Evolutionary conservation across 2,113 vertebrate genomes (phyloP).

Genomic region (Periophthalmus modestus): DNA sequence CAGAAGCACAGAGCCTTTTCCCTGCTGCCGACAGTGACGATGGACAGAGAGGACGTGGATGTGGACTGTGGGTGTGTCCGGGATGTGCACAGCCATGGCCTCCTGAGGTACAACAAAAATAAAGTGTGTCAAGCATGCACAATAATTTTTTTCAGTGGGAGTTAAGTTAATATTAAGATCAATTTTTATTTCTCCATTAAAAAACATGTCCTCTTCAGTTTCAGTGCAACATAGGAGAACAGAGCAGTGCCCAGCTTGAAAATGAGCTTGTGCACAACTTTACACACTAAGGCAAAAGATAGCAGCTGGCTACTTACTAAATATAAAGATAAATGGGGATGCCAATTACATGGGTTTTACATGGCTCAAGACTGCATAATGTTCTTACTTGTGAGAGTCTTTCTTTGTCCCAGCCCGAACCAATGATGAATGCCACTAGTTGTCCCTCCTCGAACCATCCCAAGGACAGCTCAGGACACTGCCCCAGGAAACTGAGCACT

Average conservation of each 20-base stretch:
- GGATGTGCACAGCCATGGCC: constrained; percentile 76
- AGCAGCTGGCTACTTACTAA: too few species aligned
- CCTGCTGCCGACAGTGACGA: constrained; percentile 80
- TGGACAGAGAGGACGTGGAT: constrained; percentile 81
- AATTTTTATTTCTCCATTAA: neutral
- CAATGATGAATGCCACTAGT: constrained; percentile 81
- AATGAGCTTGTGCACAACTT: too few species aligned
- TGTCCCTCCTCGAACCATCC: constrained; percentile 83
- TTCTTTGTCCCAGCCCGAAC: constrained; percentile 80
- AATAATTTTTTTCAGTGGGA: neutral
- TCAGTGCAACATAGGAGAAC: too few species aligned
- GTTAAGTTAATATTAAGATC: too few species aligned
- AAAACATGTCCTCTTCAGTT: too few species aligned
- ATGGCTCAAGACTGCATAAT: neutral
- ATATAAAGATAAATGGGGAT: too few species aligned
- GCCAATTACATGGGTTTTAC: too few species aligned
- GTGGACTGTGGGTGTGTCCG: constrained; percentile 68
- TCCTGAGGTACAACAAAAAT: constrained; percentile 57
- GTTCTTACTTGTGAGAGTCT: constrained; percentile 74
- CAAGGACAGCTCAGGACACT: constrained; percentile 80
- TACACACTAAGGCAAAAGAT: too few species aligned
- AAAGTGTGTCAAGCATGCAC: neutral
- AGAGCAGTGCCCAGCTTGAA: too few species aligned
- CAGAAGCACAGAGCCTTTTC: constrained; percentile 79
- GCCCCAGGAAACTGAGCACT: constrained; percentile 75